phyloP scores from a whole-genome alignment of 2,888 invertebrate species.

The Lutraria lutraria region DNA sequence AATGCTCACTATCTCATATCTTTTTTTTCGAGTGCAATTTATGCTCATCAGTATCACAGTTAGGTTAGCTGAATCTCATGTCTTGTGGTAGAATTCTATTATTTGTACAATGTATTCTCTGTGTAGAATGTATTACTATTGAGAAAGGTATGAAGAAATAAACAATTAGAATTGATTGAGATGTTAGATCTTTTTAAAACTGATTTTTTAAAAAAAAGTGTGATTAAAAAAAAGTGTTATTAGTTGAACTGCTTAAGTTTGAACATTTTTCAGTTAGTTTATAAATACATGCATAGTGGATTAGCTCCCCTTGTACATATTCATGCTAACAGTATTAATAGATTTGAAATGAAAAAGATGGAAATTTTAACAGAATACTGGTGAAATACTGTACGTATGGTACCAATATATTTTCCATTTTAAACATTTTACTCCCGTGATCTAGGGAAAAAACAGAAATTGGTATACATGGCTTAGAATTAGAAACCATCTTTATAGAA shows the following conservation, averaged over 20 bases:
- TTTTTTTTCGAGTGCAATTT: background rate
- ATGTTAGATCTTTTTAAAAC: background rate
- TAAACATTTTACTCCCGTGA: background rate
- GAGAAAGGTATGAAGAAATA: background rate
- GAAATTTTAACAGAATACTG: background rate
- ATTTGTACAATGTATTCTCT: background rate
- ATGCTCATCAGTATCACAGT: background rate
- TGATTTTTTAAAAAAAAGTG: background rate
- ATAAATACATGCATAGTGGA: background rate
- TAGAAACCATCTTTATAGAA: background rate
- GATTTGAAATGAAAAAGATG: background rate
- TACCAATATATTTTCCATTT: background rate
- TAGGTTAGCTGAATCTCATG: background rate
- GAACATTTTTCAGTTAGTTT: background rate
- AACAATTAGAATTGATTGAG: background rate
- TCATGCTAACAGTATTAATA: background rate
- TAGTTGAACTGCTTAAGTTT: background rate
- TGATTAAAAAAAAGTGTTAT: background rate
- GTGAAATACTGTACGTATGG: background rate
- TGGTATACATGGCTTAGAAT: background rate
- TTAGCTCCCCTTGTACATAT: background rate
- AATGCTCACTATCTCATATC: constrained; percentile 10
- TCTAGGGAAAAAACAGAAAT: background rate
- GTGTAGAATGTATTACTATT: background rate
- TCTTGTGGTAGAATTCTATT: background rate